These are phyloP conservation scores for Gonocerus acuteangulatus DNA, from an alignment of 2,888 invertebrate species.

Conservation along the genomic window DNA sequence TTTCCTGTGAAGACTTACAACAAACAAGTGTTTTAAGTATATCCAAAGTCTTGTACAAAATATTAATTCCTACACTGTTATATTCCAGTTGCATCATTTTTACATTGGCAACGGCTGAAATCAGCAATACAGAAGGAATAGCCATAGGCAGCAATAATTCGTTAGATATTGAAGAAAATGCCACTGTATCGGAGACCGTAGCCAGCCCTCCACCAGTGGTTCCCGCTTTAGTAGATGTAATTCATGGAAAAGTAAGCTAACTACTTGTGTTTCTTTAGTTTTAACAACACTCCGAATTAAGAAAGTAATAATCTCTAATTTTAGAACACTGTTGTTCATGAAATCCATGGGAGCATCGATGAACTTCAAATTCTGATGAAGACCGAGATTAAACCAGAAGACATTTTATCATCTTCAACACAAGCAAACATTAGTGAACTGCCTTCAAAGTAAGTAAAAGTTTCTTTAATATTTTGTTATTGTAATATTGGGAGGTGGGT, in stretches of 20 bases:
- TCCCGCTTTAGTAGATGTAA: constrained; percentile 28
- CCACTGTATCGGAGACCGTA: constrained; percentile 20
- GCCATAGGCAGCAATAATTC: constrained; percentile 4
- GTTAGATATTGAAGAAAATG: constrained; percentile 16
- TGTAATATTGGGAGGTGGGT: no score
- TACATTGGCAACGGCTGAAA: constrained; percentile 23
- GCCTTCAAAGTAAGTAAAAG: neutral
- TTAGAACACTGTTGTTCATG: constrained; percentile 31
- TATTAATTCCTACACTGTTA: neutral
- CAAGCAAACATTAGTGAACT: neutral
- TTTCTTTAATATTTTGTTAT: neutral
- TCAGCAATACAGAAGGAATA: constrained; percentile 6
- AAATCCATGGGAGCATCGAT: constrained; percentile 30
- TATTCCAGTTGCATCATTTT: constrained; percentile 13
- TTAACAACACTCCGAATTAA: no score
- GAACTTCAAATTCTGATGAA: constrained; percentile 24
- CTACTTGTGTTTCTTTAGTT: no score
- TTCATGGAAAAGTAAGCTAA: constrained; percentile 29
- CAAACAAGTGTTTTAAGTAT: no score
- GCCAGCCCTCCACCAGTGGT: constrained; percentile 1
- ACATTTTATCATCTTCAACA: constrained; percentile 1
- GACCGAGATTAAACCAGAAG: constrained; percentile 25
- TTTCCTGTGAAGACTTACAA: no score
- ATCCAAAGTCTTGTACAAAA: no score
- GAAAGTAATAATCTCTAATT: constrained; percentile 2